phyloP scores from a whole-genome alignment of 2,888 invertebrate species.

The Trissolcus japonicus region DNA sequence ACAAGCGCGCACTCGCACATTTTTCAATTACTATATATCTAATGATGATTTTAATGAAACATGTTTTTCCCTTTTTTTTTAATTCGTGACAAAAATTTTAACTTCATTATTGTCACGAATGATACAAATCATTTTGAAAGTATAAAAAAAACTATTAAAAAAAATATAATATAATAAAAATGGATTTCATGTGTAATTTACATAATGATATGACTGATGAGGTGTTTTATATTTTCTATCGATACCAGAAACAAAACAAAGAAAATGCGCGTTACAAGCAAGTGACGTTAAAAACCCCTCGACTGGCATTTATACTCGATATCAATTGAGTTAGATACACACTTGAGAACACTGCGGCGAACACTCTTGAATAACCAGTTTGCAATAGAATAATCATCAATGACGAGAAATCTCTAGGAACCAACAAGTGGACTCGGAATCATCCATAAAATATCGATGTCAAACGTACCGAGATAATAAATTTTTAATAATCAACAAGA shows the following conservation, averaged over 20 bases:
- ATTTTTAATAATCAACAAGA: too few relatives aligned
- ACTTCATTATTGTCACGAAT: not conserved
- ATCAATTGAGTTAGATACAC: conserved; percentile 52
- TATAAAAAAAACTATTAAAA: too few relatives aligned
- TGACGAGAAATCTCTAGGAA: not conserved
- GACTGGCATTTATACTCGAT: conserved; percentile 39
- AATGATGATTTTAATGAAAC: conserved; percentile 7
- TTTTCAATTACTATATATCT: conserved; percentile 26
- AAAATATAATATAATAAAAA: too few relatives aligned
- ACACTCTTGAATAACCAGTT: conserved; percentile 31
- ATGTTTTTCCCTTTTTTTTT: not conserved
- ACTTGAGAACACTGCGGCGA: conserved; percentile 1
- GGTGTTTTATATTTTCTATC: not conserved
- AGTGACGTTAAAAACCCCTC: conserved; percentile 4
- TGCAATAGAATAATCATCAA: conserved; percentile 18
- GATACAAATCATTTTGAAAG: not conserved
- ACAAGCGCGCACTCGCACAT: conserved; percentile 14
- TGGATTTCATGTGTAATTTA: not conserved
- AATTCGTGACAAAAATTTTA: conserved; percentile 1
- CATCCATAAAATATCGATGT: too few relatives aligned
- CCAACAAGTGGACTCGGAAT: too few relatives aligned
- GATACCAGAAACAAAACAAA: not conserved
- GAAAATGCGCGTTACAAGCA: not conserved
- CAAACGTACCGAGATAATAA: too few relatives aligned
- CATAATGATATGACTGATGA: not conserved